Evolutionary conservation across 2,113 vertebrate species (phyloP).

Genomic region (Ailurus styani): DNA sequence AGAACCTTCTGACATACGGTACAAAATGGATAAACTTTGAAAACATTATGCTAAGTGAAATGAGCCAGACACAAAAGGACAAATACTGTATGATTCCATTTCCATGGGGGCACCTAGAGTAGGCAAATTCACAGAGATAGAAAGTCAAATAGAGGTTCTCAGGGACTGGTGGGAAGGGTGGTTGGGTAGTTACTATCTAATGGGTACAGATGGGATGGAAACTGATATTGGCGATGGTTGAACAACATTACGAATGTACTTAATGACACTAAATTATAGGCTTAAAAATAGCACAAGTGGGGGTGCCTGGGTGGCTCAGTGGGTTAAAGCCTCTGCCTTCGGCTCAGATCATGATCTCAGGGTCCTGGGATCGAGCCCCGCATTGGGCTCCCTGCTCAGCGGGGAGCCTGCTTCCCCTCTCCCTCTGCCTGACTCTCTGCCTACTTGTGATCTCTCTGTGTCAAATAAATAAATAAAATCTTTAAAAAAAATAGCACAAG

Average conservation of each 20-base stretch:
- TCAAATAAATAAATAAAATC: too few relatives aligned
- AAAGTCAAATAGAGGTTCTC: background rate
- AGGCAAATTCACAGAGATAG: background rate
- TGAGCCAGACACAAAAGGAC: background rate
- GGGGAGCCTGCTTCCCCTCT: too few relatives aligned
- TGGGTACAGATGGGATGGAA: background rate
- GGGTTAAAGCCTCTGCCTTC: too few relatives aligned
- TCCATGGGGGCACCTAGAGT: background rate
- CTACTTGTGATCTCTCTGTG: too few relatives aligned
- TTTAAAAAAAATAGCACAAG: background rate
- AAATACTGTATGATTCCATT: background rate
- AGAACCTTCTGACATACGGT: background rate
- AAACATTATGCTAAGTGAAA: background rate
- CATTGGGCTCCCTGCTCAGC: too few relatives aligned
- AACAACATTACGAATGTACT: background rate
- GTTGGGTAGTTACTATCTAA: background rate
- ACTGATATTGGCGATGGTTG: background rate
- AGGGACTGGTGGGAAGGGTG: background rate
- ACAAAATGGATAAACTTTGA: background rate
- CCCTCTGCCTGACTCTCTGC: too few relatives aligned
- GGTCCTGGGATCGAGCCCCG: too few relatives aligned
- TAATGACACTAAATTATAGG: background rate
- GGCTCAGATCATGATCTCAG: too few relatives aligned
- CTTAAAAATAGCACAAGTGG: background rate
- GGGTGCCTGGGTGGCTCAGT: too few relatives aligned